phyloP scores from a whole-genome alignment of 1,140 invertebrate genomes.

The Pinna nobilis region DNA sequence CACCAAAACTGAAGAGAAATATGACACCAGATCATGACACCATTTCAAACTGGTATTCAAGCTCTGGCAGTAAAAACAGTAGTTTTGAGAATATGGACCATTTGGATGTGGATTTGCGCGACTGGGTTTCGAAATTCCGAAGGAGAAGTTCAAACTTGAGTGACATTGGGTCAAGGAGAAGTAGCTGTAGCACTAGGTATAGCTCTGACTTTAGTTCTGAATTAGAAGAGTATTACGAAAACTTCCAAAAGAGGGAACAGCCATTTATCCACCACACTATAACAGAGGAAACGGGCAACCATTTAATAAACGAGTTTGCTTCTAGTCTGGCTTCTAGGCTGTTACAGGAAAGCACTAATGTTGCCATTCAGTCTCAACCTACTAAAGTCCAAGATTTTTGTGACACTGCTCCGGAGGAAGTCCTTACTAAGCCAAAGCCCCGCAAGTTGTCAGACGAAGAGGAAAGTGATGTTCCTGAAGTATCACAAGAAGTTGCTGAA shows the following conservation, averaged over 20 bases:
- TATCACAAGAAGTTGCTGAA: too few species aligned
- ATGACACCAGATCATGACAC: slow-evolving; percentile 2
- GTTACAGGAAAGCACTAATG: slow-evolving; percentile 58
- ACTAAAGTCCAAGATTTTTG: slow-evolving; percentile 46
- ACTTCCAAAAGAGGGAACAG: slow-evolving; percentile 56
- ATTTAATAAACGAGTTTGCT: slow-evolving; percentile 59
- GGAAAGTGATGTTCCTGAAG: slow-evolving; percentile 2
- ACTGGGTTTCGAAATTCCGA: slow-evolving; percentile 63
- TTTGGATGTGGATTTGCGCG: slow-evolving; percentile 62
- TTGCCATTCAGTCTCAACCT: slow-evolving; percentile 36
- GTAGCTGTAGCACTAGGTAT: slow-evolving; percentile 63
- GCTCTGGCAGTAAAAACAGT: neutral
- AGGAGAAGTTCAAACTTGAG: slow-evolving; percentile 67
- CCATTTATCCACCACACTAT: slow-evolving; percentile 62
- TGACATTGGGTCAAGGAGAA: slow-evolving; percentile 63
- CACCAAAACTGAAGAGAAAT: slow-evolving; percentile 5
- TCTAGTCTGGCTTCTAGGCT: slow-evolving; percentile 48
- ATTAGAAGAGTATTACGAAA: slow-evolving; percentile 68
- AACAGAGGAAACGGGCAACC: slow-evolving; percentile 56
- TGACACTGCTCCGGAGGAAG: slow-evolving; percentile 18
- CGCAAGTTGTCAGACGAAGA: slow-evolving; percentile 25
- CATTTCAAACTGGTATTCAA: slow-evolving; percentile 13
- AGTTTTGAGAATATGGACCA: slow-evolving; percentile 45
- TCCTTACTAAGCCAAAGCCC: slow-evolving; percentile 41
- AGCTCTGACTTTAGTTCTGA: slow-evolving; percentile 71